These are phyloP conservation scores for Oncorhynchus kisutch DNA, from an alignment of 2,113 vertebrate species.

Conservation along the genomic window DNA sequence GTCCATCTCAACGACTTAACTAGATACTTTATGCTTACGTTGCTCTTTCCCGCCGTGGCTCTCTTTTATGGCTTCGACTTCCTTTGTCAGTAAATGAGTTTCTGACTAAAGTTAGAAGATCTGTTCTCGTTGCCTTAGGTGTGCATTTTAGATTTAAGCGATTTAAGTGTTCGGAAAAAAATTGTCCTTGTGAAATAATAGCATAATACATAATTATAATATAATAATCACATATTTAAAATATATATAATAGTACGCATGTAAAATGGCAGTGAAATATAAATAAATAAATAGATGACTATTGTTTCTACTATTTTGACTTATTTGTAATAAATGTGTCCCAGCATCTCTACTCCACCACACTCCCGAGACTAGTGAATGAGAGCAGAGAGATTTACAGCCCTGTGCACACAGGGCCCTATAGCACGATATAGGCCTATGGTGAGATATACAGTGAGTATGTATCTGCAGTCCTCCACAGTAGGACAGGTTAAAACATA, in stretches of 20 bases:
- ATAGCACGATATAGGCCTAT: neutral
- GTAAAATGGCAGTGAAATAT: neutral
- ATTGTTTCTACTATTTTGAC: no score
- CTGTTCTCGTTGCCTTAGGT: neutral
- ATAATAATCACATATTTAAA: neutral
- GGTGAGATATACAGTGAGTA: neutral
- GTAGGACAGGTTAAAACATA: slow-evolving; percentile 48
- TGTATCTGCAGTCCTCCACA: slow-evolving; percentile 14
- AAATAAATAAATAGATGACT: no score
- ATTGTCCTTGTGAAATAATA: neutral
- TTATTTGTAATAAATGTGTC: no score
- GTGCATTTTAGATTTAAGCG: neutral
- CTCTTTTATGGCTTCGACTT: neutral
- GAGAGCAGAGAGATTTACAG: neutral
- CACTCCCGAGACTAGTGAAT: neutral
- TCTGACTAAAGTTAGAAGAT: neutral
- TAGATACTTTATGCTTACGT: slow-evolving; percentile 67
- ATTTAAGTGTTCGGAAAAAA: neutral
- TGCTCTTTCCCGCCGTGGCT: slow-evolving; percentile 46
- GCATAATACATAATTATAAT: neutral
- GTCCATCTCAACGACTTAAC: slow-evolving; percentile 68
- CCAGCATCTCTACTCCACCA: neutral
- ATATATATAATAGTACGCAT: neutral
- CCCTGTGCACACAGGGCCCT: neutral
- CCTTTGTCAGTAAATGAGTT: slow-evolving; percentile 14